Evolutionary conservation across 2,797 vertebrate genomes (phyloP).

Genomic region (Microchirus variegatus): DNA sequence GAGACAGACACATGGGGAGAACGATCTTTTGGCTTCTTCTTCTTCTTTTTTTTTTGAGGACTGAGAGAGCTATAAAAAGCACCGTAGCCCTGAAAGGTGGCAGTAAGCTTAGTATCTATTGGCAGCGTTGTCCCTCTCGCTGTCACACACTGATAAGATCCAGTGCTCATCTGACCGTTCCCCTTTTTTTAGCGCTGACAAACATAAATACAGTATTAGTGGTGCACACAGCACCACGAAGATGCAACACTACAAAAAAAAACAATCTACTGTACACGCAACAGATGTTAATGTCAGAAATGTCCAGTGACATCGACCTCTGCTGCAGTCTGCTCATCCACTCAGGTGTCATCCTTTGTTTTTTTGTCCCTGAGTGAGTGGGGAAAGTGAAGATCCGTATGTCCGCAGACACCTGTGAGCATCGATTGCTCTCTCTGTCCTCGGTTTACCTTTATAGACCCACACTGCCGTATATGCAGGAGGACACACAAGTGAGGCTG

Average conservation of each 20-base stretch:
- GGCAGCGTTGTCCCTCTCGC: conserved; percentile 73
- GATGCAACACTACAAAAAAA: conserved; percentile 1
- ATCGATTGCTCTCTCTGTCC: conserved; percentile 57
- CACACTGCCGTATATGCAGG: conserved; percentile 5
- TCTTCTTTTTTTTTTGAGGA: conserved; percentile 43
- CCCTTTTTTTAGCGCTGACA: conserved; percentile 49
- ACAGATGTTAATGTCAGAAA: conserved; percentile 34
- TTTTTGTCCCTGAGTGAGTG: conserved; percentile 13
- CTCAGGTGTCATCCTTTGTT: conserved; percentile 35
- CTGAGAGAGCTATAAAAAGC: conserved; percentile 75
- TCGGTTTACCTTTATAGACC: conserved; percentile 56
- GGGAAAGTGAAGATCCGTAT: conserved; percentile 43
- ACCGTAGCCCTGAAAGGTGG: conserved; percentile 66
- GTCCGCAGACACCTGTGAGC: conserved; percentile 47
- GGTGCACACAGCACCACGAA: conserved; percentile 20
- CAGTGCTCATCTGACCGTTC: conserved; percentile 49
- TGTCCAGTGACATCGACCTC: conserved; percentile 46
- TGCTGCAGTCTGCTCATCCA: conserved; percentile 31
- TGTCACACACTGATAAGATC: conserved; percentile 77
- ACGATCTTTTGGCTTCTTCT: conserved; percentile 54
- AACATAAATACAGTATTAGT: conserved; percentile 29
- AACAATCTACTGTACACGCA: conserved; percentile 22
- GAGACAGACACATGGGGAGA: conserved; percentile 53
- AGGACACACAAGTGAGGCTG: conserved; percentile 23
- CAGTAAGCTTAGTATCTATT: conserved; percentile 77